Evolutionary conservation across 2,113 vertebrate genomes (phyloP).

Genomic region (Rynchops niger): DNA sequence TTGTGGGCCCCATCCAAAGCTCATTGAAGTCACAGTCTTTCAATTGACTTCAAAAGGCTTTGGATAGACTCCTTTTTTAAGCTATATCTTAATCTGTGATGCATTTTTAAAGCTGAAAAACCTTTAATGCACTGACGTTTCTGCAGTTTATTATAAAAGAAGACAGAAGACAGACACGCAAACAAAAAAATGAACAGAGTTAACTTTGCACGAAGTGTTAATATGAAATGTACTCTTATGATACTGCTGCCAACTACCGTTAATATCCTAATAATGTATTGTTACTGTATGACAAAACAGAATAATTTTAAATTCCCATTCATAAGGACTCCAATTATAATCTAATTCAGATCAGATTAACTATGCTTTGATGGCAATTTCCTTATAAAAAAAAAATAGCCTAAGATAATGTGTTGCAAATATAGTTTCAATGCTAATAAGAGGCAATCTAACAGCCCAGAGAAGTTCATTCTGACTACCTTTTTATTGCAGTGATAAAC

Average conservation of each 20-base stretch:
- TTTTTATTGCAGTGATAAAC: conserved; percentile 72
- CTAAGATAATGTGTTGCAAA: conserved; percentile 73
- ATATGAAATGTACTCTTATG: background rate
- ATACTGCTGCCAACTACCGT: conserved; percentile 28
- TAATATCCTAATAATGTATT: conserved; percentile 47
- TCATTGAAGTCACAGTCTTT: conserved; percentile 61
- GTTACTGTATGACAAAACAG: conserved; percentile 55
- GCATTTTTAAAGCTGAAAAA: conserved; percentile 42
- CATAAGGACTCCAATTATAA: conserved; percentile 76
- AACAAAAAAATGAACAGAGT: background rate
- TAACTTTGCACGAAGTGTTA: background rate
- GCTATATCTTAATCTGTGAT: conserved; percentile 54
- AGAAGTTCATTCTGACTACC: conserved; percentile 69
- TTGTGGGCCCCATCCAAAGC: conserved; percentile 57
- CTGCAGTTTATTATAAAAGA: background rate
- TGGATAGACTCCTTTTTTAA: conserved; percentile 32
- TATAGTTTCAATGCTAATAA: conserved; percentile 74
- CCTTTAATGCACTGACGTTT: conserved; percentile 22
- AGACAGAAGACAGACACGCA: background rate
- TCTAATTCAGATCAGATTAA: conserved; percentile 78
- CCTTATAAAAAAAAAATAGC: conserved; percentile 72
- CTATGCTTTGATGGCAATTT: conserved; percentile 73
- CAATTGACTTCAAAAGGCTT: conserved; percentile 54
- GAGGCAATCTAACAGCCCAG: conserved; percentile 68
- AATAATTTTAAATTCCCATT: conserved; percentile 74